Evolutionary conservation across 2,113 vertebrate genomes (phyloP), one percentile per base, ranked within the genome.

Genomic region (Oceanites oceanicus): DNA sequence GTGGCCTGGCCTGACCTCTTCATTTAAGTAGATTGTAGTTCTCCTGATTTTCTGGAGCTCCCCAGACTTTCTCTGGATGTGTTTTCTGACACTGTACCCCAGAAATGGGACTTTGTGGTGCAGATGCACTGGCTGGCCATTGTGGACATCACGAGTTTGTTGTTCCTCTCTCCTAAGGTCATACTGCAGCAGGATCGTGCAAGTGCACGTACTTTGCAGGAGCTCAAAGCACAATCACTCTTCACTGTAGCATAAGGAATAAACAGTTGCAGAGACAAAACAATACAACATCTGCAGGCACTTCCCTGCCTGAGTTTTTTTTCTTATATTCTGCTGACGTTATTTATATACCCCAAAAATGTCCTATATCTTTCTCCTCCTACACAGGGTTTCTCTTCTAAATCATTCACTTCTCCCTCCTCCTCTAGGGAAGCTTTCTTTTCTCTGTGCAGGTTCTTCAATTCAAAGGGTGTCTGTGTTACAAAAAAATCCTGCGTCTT

Each of bases 401-500:
- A 90, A 88, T 55, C 34, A n/a, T 63, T 90, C 50, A 22, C 29
- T 86, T 88, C 49, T 82, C 38, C 27, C 49, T 32, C 21, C 61
- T 92, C 73, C 63, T 81, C 81, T 85, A 67, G 53, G 40, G 62
- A 85, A 95, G 27, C 7, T 86, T 91, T 96, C 29, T 88, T 92
- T 91, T 32, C 53, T 44, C 58, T 62, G 1, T 40, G 68, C 56
- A 91, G 81, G 45, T 93, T 94, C 81, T 93, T 83, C 87, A 53
- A 94, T 86, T 88, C 83, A 94, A 94, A 96, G 74, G 36, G 87
- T 30, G 50, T 50, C 74, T 86, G 65, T 61, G 38, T 49, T 93
- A 81, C 40, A 79, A 65, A 78, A 91, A 95, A 88, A 40, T 27
- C 47, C 63, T 92, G 50, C 42, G 50, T 86, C 95, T 97, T 96